Evolutionary conservation across 2,888 invertebrate genomes (phyloP), one percentile per base, ranked within the genome.

Genomic region (Andrena praecox): DNA sequence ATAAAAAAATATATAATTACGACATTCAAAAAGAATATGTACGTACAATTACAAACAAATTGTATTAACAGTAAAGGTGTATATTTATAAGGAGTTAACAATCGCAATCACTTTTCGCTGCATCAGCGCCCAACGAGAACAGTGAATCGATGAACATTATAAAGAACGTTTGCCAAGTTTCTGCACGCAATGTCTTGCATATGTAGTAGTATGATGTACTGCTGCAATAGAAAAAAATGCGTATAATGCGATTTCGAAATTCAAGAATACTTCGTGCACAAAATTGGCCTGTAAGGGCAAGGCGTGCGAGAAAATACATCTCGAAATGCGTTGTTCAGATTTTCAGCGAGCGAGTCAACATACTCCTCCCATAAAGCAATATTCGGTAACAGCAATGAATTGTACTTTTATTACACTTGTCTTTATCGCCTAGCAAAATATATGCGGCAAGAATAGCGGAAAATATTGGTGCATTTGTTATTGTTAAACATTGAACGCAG

Each of bases 41-140:
- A 33, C 62, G 48, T 68, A 76, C 63, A 63, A 63, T 52, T 78
- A 77, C 42, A 73, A 80, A 78, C 64, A 68, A 78, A 78, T 31
- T 69, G 62, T 71, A 77, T 77, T 70, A 71, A 77, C 77, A 72
- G 70, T 48, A 77, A 77, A 62, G 73, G 68, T 73, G 72, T 67
- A 77, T 77, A 67, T 80, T 80, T 42, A 71, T 48, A 70, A 77
- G 73, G 56, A 50, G 59, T 78, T 78, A 80, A 78, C 67, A 66
- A 80, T 66, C 78, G 68, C 67, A 64, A 72, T 80, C 54, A 64
- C 67, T 68, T 80, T 60, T 72, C 64, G 35, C 72, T 56, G 72
- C 54, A 56, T 78, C 56, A 72, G 75, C 75, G 67, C 48, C 42
- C 63, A 67, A 80, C 80, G 71, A 77, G 67, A 79, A 72, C 62